A percentile compares a stretch with the other conserved stretches of the same genome.
These are phyloP conservation scores for Drosophila littoralis DNA, from an alignment of 1,140 invertebrate genomes.

Conservation along the genomic window DNA sequence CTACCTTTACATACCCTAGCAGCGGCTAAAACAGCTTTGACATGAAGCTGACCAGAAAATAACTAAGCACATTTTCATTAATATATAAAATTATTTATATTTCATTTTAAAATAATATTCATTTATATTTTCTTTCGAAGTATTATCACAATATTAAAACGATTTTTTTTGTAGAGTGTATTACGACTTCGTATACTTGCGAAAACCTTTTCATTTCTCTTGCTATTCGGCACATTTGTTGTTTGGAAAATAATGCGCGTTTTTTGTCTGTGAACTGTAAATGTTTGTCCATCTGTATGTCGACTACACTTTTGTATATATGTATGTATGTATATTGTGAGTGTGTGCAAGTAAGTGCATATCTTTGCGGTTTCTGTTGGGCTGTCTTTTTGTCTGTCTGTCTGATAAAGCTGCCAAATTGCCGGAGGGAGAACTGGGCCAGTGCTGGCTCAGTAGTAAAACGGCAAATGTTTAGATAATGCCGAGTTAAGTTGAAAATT, in stretches of 20 bases:
- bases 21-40: constrained; percentile 20
- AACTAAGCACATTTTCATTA: too few species aligned
- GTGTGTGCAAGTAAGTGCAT: constrained; percentile 14
- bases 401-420: constrained; percentile 46
- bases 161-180: not conserved
- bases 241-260: constrained; percentile 49
- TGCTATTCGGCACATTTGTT: constrained; percentile 23
- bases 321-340: not conserved
- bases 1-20: constrained; percentile 54
- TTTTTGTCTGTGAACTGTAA: constrained; percentile 23
- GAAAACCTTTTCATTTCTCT: not conserved
- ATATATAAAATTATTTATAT: too few species aligned
- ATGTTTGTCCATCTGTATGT: constrained; percentile 28
- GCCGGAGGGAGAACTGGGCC: constrained; percentile 24
- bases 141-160: too few species aligned
- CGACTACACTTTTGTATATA: not conserved
- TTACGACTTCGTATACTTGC: not conserved
- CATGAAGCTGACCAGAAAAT: not conserved
- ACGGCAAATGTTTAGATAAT: constrained; percentile 61
- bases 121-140: not conserved
- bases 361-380: constrained; percentile 12
- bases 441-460: constrained; percentile 18
- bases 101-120: not conserved
- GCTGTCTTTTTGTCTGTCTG: constrained; percentile 14
- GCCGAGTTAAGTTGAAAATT: constrained; percentile 67